A percentile compares a stretch with the other conserved stretches of the same genome.
Evolutionary conservation across 2,797 vertebrate species (phyloP).

Genomic region (Mareca penelope): DNA sequence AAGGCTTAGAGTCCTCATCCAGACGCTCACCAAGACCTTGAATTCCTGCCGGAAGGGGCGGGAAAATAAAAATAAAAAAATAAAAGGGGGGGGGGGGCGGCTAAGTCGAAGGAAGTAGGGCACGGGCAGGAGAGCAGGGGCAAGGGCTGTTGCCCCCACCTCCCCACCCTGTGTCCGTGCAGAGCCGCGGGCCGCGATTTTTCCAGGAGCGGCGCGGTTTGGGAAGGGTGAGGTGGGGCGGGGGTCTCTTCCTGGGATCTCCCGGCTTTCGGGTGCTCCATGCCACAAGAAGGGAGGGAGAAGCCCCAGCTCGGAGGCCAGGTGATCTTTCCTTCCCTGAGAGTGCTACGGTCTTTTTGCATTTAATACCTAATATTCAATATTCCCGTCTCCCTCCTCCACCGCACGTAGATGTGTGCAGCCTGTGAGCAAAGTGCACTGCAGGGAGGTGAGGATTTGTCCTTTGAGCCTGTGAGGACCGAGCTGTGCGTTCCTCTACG

Average conservation of each 20-base stretch:
- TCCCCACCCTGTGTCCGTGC: background rate
- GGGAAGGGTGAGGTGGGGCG: accelerated
- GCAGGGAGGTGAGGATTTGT: background rate
- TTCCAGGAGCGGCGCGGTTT: background rate
- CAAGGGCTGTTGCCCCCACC: no score
- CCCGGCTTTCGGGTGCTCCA: background rate
- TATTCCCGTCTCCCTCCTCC: background rate
- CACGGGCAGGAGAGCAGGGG: accelerated
- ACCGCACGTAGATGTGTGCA: background rate
- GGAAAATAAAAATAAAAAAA: background rate
- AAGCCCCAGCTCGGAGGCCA: background rate
- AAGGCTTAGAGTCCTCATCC: background rate
- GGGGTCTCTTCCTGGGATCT: no score
- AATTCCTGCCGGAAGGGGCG: background rate
- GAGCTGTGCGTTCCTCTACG: no score
- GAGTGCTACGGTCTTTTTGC: background rate
- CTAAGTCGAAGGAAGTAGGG: background rate
- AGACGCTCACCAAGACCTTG: background rate
- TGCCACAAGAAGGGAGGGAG: background rate
- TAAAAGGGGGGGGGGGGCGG: no score
- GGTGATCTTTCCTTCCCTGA: background rate
- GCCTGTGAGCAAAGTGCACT: background rate
- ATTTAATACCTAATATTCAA: background rate
- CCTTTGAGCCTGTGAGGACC: background rate
- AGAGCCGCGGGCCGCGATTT: background rate